Conservation (phyloP, 1,140 invertebrate species). For the Nasonia giraulti region DNA sequence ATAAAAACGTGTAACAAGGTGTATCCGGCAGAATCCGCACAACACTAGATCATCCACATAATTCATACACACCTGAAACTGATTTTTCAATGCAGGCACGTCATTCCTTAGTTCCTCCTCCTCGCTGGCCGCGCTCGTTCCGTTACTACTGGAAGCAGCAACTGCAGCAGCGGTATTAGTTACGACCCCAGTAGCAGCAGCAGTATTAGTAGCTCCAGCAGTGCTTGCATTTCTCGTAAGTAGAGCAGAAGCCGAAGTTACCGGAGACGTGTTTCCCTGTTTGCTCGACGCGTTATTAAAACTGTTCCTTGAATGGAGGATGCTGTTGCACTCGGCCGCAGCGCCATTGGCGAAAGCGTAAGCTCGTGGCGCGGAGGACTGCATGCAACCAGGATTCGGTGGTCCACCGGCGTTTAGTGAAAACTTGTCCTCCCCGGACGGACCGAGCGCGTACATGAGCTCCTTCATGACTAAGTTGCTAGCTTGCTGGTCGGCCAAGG, state of each 20-base stretch:
- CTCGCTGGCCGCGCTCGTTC: background rate
- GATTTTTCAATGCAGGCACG: conserved; percentile 33
- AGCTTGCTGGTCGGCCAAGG: conserved; percentile 74
- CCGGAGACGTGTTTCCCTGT: background rate
- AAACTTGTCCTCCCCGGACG: background rate
- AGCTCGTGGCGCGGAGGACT: conserved; percentile 58
- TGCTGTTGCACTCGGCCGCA: background rate
- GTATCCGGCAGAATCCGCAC: too few species aligned
- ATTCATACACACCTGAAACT: conserved; percentile 28
- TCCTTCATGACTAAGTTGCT: conserved; percentile 65
- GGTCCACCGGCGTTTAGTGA: background rate
- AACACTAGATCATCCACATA: background rate
- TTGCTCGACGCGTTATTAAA: background rate
- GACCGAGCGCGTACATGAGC: conserved; percentile 36
- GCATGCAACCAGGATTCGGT: conserved; percentile 44
- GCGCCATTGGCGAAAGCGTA: conserved; percentile 30
- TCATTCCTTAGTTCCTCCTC: conserved; percentile 31
- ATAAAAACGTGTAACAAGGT: background rate
- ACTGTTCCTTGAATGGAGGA: conserved; percentile 30
- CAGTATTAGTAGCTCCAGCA: background rate
- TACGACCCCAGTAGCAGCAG: background rate
- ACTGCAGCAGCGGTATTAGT: background rate
- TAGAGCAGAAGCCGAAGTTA: background rate
- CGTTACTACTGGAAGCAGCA: background rate
- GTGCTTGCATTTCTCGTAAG: background rate